Evolutionary conservation across 2,113 vertebrate genomes (phyloP), one percentile per base, ranked within the genome.

Genomic region (Falco punctatus): DNA sequence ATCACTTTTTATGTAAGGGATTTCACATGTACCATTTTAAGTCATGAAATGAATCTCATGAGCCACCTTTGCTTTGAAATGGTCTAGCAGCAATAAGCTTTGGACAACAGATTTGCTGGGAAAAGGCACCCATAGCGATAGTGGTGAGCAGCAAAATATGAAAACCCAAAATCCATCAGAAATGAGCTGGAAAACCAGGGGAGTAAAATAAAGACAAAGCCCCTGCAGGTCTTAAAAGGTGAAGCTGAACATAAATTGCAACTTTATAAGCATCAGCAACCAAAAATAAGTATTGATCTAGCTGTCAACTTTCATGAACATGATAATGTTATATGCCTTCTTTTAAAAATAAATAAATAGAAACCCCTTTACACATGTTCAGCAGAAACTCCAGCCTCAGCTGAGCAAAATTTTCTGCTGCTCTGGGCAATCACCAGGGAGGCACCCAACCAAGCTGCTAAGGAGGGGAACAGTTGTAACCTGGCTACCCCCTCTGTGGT

Each of bases 271-370:
- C 42, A 96, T 66, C 58, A 79, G 66, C 46, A 94, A 93, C 32
- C 40, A 81, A 93, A 94, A 93, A 42, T 61, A 88, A 94, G 71
- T 70, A 91, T 86, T 65, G 51, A 91, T 82, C 46, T 82, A 79
- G 32, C 46, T 91, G 81, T 70, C 61, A 61, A 11, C 32, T 86
- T 91, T 58, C 75, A 93, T 71, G 46, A 79, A 74, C 24, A 20
- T 28, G 40, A 38, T 69, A 64, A 81, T 82, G 33, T 75, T 71
- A 62, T 11, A 81, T 35, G 44, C 19, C 40, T 86, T 46, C 46
- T 61, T 87, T 67, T 49, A 65, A 91, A 92, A 88, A 88, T 67
- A 94, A 86, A 82, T 64, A 74, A 71, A 71, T 15, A 81, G 22
- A 84, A 90, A 64, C 4, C 12, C 32, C 38, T 83, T 77, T 71